Evolutionary conservation across 2,888 invertebrate genomes (phyloP), one percentile per base, ranked within the genome.

Genomic region (Tanaodytes sp.): DNA sequence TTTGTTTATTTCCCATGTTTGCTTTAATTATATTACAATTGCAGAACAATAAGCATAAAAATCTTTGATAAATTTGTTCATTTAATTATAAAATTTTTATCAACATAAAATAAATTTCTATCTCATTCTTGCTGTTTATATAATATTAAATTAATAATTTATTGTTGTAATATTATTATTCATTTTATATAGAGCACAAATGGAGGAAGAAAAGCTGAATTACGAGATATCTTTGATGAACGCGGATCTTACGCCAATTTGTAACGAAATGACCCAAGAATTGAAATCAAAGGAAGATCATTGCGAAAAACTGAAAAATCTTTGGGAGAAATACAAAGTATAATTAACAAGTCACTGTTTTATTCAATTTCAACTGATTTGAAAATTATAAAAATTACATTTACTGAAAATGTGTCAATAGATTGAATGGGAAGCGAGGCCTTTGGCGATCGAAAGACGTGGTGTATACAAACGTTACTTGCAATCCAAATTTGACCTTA

Each of bases 251-350:
- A 19, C 52, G 14, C 11, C 62, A 15, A 46, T 46, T 2, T 40
- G 46, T 27, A 40, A 27, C 9, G 46, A 62, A 46, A 39, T 45
- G 27, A 16, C 15, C 39, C 54, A 37, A 20, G 46, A 54, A 46
- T n/a, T 19, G 15, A 54, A 62, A 46, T 2, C 1, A 9, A 39
- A 12, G 23, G 46, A 62, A 12, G 46, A 52, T 14, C 23, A 54
- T n/a, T 40, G 31, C 33, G 19, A 16, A 15, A 54, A 54, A 46
- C 16, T 62, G 33, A 55, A 40, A 48, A 8, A 14, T 27, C 12
- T 63, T 1, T 63, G 63, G 63, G 63, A 63, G 33, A 48, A 12
- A 3, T 55, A 33, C 2, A 14, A 63, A 27, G 63, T 63, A 52
- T 14, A 23, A 5, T 23, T 23, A 23, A 23, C 23, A 5, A 23